Evolutionary conservation across 30 jellyfish, hydroid and myxozoan species (phyloP).

Genomic region (Hydractinia symbiolongicarpus): DNA sequence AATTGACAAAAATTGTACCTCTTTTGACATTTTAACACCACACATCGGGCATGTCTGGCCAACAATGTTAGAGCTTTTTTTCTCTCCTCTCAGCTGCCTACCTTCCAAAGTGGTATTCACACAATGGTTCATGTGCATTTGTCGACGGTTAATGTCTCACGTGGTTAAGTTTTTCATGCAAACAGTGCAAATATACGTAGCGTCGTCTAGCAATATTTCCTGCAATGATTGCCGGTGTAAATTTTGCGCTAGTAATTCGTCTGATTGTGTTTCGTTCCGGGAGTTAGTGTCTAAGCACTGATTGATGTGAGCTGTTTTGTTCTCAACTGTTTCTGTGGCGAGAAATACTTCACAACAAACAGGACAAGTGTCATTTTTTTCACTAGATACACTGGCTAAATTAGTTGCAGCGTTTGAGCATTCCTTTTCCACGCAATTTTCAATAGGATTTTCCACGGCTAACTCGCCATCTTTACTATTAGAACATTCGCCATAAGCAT

Average conservation of each 20-base stretch:
- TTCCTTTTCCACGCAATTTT: no score
- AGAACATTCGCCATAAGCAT: no score
- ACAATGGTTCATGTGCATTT: slow-evolving; percentile 11
- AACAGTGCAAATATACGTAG: neutral
- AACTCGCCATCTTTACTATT: no score
- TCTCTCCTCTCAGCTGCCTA: neutral
- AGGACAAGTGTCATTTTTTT: neutral
- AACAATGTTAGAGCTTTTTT: neutral
- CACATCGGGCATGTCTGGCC: slow-evolving; percentile 24
- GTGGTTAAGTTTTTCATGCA: slow-evolving; percentile 11
- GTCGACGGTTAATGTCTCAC: neutral
- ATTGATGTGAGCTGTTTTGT: slow-evolving; percentile 22
- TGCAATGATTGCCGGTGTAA: slow-evolving; percentile 9
- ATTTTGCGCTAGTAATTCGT: slow-evolving; percentile 27
- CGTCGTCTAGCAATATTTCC: neutral
- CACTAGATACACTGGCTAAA: no score
- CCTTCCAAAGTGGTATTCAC: neutral
- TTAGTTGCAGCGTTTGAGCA: no score
- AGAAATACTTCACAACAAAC: neutral
- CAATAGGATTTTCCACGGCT: no score
- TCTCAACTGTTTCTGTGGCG: neutral
- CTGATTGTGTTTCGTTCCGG: neutral
- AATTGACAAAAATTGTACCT: neutral
- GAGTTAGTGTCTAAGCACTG: slow-evolving; percentile 15
- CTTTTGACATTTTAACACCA: neutral